A percentile compares a stretch with the other conserved stretches of the same genome.
Conservation (phyloP, 2,113 vertebrate genomes). For the Sprattus sprattus region DNA sequence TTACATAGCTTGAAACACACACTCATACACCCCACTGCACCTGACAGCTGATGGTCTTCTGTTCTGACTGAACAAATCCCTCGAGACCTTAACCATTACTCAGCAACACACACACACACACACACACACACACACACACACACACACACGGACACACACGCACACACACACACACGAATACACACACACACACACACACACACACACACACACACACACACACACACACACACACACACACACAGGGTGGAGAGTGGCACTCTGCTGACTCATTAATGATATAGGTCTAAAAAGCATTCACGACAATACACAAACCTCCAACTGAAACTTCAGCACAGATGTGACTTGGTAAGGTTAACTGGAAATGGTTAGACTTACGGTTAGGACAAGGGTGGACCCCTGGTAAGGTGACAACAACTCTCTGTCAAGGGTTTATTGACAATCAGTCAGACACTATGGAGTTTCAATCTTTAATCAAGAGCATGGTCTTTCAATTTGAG, state of each 20-base stretch:
- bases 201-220: background rate
- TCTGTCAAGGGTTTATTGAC: background rate
- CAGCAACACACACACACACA: conserved; percentile 1
- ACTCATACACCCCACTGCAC: background rate
- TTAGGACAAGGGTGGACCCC: background rate
- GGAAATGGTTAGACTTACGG: conserved; percentile 62
- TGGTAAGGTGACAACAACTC: background rate
- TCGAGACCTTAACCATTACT: background rate
- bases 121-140: background rate
- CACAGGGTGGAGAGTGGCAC: background rate
- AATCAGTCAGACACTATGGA: too few relatives aligned
- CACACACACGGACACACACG: background rate
- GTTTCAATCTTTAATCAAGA: too few relatives aligned
- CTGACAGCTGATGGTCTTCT: background rate
- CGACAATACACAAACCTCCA: background rate
- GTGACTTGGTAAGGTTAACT: conserved; percentile 83
- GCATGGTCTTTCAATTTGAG: too few relatives aligned
- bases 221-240: conserved; percentile 7
- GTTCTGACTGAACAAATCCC: conserved; percentile 7
- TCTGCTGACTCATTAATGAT: conserved; percentile 4
- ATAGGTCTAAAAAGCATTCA: background rate
- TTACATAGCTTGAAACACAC: background rate
- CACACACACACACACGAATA: background rate
- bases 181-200: conserved; percentile 10
- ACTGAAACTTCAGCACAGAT: background rate